Evolutionary conservation across 2,888 invertebrate species (phyloP).

Genomic region (Epistrophella euchroma): DNA sequence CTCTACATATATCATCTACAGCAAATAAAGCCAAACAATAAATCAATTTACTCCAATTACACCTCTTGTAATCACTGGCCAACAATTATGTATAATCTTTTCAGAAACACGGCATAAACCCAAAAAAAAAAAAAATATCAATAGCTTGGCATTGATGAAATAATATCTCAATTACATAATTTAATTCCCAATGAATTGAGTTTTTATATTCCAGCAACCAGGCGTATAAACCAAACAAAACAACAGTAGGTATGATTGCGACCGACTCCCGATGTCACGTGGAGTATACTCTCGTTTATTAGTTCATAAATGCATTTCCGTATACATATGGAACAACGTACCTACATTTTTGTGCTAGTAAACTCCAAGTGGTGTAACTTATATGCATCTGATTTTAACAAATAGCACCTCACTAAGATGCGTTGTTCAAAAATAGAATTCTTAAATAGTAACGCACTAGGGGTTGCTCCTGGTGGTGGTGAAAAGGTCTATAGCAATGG

Average conservation of each 20-base stretch:
- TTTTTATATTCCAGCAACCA: slow-evolving; percentile 42
- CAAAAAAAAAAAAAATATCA: background rate
- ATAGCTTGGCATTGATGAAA: background rate
- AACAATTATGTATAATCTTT: slow-evolving; percentile 22
- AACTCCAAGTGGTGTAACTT: slow-evolving; percentile 25
- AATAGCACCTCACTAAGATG: slow-evolving; percentile 55
- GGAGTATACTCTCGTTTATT: slow-evolving; percentile 25
- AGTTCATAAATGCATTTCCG: slow-evolving; percentile 38
- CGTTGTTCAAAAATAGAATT: slow-evolving; percentile 65
- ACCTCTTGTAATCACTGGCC: background rate
- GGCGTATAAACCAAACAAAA: slow-evolving; percentile 53
- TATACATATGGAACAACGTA: slow-evolving; percentile 12
- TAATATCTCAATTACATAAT: slow-evolving; percentile 61
- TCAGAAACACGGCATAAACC: background rate
- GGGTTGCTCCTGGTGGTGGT: slow-evolving; percentile 65
- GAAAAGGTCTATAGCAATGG: slow-evolving; percentile 42
- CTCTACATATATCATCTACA: background rate
- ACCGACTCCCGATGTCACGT: slow-evolving; percentile 52
- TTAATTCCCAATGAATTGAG: slow-evolving; percentile 41
- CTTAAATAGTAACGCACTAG: slow-evolving; percentile 68
- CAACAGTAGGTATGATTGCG: slow-evolving; percentile 6
- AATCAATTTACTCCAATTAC: background rate
- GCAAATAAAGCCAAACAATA: background rate
- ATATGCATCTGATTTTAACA: slow-evolving; percentile 12
- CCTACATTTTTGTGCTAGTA: background rate